phyloP scores from a whole-genome alignment of 2,888 invertebrate species.

The Neuroscelio doddi region DNA sequence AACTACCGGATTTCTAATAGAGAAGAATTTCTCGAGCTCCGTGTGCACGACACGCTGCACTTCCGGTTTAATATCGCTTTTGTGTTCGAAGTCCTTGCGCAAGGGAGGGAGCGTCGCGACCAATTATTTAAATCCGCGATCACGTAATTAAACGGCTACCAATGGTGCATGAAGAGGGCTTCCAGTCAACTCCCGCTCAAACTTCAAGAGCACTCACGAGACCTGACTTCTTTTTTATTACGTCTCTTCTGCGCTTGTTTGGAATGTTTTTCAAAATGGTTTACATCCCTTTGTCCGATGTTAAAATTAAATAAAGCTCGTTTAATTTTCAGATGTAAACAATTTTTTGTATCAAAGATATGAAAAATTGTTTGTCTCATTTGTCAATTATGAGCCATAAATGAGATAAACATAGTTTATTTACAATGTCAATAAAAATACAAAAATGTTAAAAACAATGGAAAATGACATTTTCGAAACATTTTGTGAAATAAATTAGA shows the following conservation, averaged over 20 bases:
- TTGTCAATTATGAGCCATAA: too few relatives aligned
- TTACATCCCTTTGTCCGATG: too few relatives aligned
- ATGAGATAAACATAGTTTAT: too few relatives aligned
- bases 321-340: too few relatives aligned
- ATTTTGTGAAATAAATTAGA: too few relatives aligned
- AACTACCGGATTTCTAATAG: neutral
- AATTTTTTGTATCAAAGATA: too few relatives aligned
- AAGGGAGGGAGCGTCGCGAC: constrained; percentile 48
- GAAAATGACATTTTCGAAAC: too few relatives aligned
- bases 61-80: constrained; percentile 25
- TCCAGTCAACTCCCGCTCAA: constrained; percentile 3
- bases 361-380: too few relatives aligned
- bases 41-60: constrained; percentile 15
- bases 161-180: constrained; percentile 11
- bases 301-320: too few relatives aligned
- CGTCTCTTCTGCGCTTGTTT: neutral
- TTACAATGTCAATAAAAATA: too few relatives aligned
- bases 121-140: constrained; percentile 65
- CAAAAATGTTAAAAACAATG: too few relatives aligned
- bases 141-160: constrained; percentile 65
- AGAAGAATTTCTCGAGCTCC: neutral
- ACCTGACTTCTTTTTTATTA: neutral
- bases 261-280: neutral
- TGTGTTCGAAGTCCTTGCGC: constrained; percentile 13
- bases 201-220: neutral